Base-by-base conservation (phyloP, 2,797 vertebrate genomes). In the Macropodus opercularis region DNA sequence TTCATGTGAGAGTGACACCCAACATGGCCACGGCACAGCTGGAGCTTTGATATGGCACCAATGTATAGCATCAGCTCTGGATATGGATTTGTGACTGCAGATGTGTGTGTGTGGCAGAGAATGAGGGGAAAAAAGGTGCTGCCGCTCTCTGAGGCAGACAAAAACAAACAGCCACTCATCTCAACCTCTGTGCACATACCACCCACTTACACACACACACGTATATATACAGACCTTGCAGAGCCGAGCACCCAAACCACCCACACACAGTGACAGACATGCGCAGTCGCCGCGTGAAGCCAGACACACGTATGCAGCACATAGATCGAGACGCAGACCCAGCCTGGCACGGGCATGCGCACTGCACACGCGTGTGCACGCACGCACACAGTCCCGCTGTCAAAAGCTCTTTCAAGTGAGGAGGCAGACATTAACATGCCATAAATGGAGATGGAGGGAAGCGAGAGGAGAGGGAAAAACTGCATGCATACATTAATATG, bases 161-260 rank as follows among this genome's bases (percentile, higher is more conserved):
- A 87, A 91, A 90, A 91, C 90, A 91, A 90, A 90, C 85, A 89
- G 66, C 67, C 74, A 79, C 84, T 86, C 82, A 82, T 86, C 75
- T 75, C 80, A 78, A 79, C 79, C 80, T 84, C 81, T 79, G 75
- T 69, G 74, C 80, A 84, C 75, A 81, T 59, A 76, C 79, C 80
- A 69, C 80, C 63, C 82, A 75, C 77, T 24, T 35, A 60, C 21
- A 46, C 44, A 49, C 66, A 62, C 18, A 55, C 54, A 57, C 29
- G 61, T 0, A 49, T 4, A 62, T 8, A 56, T 1, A 77, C 69
- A 82, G 44, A 82, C 77, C 77, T 84, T 78, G 69, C 77, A 84
- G 76, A 85, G 74, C 68, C 26, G 78, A 80, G 80, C 80, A 87
- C 80, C 84, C 77, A 84, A 85, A 81, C 85, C 87, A 78, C 88